phyloP scores from a whole-genome alignment of 2,113 vertebrate species.

The Synodontis membranacea region DNA sequence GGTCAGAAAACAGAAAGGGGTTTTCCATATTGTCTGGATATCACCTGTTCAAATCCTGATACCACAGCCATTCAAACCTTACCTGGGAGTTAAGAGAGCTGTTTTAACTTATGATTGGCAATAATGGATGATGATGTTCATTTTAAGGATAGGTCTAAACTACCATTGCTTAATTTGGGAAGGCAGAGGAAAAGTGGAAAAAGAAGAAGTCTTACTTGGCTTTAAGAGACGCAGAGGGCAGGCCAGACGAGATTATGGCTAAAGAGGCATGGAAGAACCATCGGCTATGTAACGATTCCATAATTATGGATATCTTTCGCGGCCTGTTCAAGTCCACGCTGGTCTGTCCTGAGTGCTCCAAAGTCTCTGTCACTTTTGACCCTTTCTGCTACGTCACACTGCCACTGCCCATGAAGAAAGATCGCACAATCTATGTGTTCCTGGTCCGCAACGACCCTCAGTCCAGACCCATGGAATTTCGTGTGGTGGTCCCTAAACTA shows the following conservation, averaged over 20 bases:
- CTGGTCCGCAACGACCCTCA: constrained; percentile 85
- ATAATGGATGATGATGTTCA: too few species aligned
- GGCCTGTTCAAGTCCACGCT: constrained; percentile 90
- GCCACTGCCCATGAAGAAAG: constrained; percentile 89
- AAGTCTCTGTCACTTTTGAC: constrained; percentile 89
- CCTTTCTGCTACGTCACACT: constrained; percentile 92
- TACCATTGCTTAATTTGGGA: too few species aligned
- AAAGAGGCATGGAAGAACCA: constrained; percentile 90
- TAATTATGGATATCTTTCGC: constrained; percentile 90
- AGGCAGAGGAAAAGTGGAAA: too few species aligned
- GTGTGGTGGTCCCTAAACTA: constrained; percentile 89
- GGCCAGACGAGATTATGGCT: constrained; percentile 89
- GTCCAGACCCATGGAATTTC: constrained; percentile 83
- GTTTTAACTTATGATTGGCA: too few species aligned
- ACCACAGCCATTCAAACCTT: too few species aligned
- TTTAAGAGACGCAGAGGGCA: constrained; percentile 88
- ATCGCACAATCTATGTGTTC: constrained; percentile 87
- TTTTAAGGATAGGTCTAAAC: too few species aligned
- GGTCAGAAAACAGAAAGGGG: too few species aligned
- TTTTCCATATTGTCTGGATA: too few species aligned
- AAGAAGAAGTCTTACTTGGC: constrained; percentile 96
- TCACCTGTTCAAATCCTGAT: too few species aligned
- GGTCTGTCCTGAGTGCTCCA: constrained; percentile 87
- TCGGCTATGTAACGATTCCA: constrained; percentile 83
- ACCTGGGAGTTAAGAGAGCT: too few species aligned